phyloP scores from a whole-genome alignment of 1,140 invertebrate genomes.

The Eubasilissa regina region DNA sequence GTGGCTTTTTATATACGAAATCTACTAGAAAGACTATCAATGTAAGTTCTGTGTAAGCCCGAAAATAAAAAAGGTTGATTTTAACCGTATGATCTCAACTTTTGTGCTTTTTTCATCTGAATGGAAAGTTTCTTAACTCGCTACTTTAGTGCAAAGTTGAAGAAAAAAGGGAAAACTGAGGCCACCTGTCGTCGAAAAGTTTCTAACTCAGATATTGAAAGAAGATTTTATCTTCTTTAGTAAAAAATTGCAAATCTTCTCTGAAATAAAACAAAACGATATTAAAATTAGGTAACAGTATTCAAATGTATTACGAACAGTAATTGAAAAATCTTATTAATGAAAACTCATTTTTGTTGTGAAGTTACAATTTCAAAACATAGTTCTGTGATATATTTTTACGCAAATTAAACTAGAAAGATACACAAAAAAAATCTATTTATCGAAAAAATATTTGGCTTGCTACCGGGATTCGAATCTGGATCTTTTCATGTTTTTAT shows the following conservation, averaged over 20 bases:
- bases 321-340: neutral
- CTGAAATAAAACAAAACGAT: neutral
- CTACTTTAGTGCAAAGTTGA: slow-evolving; percentile 19
- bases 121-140: slow-evolving; percentile 20
- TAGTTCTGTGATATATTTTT: too few species aligned
- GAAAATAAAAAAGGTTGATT: neutral
- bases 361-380: too few species aligned
- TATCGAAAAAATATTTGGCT: too few species aligned
- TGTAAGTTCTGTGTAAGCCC: too few species aligned
- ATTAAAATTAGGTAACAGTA: neutral
- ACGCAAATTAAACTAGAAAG: too few species aligned
- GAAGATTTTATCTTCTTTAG: slow-evolving; percentile 11
- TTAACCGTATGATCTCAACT: slow-evolving; percentile 16
- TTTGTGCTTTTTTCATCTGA: slow-evolving; percentile 22
- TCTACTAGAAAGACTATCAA: too few species aligned
- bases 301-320: neutral
- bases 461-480: too few species aligned
- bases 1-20: too few species aligned
- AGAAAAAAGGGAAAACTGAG: slow-evolving; percentile 29
- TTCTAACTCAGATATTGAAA: slow-evolving; percentile 13
- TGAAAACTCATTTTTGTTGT: neutral
- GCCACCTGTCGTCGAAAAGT: slow-evolving; percentile 32
- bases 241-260: neutral
- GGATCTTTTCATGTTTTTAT: too few species aligned
- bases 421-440: too few species aligned